A percentile compares a stretch with the other conserved stretches of the same genome.
phyloP scores from a whole-genome alignment of 2,113 vertebrate species.

The Agapornis roseicollis region DNA sequence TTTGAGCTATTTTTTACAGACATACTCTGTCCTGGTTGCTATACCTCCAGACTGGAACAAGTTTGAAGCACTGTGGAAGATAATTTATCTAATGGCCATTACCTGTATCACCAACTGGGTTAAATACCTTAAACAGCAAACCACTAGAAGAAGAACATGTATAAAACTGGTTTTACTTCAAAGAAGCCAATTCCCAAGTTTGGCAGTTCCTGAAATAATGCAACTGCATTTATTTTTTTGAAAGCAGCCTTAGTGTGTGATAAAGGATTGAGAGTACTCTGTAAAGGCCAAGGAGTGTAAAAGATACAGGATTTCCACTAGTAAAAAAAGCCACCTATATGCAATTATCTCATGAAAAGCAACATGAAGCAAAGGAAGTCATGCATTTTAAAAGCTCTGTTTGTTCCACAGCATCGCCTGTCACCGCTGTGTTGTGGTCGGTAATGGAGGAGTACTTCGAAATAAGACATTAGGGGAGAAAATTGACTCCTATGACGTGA shows the following conservation, averaged over 20 bases:
- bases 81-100: background rate
- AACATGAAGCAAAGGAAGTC: background rate
- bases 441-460: conserved; percentile 81
- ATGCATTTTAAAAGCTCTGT: background rate
- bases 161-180: background rate
- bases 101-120: accelerated
- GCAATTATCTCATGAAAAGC: background rate
- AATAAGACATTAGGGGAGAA: conserved; percentile 80
- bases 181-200: background rate
- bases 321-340: background rate
- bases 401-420: conserved; percentile 69
- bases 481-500: conserved; percentile 80
- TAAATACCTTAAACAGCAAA: background rate
- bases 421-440: conserved; percentile 79
- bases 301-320: background rate
- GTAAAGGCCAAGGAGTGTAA: background rate
- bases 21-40: background rate
- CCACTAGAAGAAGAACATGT: background rate
- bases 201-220: background rate
- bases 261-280: background rate
- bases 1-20: background rate
- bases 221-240: background rate
- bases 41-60: background rate
- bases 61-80: background rate
- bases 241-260: background rate